Conservation (phyloP, 30 jellyfish, hydroid and myxozoan species). For the Sanderia malayensis region DNA sequence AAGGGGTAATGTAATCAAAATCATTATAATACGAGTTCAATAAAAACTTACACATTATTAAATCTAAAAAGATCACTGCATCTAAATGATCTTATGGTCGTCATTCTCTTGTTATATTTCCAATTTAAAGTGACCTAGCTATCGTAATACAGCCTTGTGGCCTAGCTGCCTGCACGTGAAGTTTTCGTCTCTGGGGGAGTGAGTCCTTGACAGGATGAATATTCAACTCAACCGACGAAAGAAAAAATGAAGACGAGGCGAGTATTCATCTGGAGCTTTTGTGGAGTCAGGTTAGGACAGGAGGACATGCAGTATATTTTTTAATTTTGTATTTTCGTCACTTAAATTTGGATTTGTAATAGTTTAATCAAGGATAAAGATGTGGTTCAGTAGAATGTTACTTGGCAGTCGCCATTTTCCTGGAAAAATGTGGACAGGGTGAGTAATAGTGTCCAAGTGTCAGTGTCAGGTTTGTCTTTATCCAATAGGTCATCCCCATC, state of each 20-base stretch:
- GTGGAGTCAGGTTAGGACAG: too few relatives aligned
- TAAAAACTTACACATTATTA: conserved; percentile 92
- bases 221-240: too few relatives aligned
- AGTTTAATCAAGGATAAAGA: neutral
- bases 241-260: too few relatives aligned
- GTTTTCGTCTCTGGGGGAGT: too few relatives aligned
- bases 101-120: conserved; percentile 55
- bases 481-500: neutral
- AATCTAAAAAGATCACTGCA: conserved; percentile 83
- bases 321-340: too few relatives aligned
- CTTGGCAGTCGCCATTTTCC: conserved; percentile 57
- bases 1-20: neutral
- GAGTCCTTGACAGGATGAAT: too few relatives aligned
- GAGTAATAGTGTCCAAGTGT: neutral
- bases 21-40: neutral
- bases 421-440: conserved; percentile 66
- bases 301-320: too few relatives aligned
- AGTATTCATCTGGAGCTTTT: too few relatives aligned
- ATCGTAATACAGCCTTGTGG: too few relatives aligned
- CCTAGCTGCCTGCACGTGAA: too few relatives aligned
- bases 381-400: conserved; percentile 55
- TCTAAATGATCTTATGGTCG: conserved; percentile 74
- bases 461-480: neutral
- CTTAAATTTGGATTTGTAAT: neutral
- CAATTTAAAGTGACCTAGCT: too few relatives aligned